phyloP scores from a whole-genome alignment of 2,113 vertebrate genomes.

The Catharus fuscescens region DNA sequence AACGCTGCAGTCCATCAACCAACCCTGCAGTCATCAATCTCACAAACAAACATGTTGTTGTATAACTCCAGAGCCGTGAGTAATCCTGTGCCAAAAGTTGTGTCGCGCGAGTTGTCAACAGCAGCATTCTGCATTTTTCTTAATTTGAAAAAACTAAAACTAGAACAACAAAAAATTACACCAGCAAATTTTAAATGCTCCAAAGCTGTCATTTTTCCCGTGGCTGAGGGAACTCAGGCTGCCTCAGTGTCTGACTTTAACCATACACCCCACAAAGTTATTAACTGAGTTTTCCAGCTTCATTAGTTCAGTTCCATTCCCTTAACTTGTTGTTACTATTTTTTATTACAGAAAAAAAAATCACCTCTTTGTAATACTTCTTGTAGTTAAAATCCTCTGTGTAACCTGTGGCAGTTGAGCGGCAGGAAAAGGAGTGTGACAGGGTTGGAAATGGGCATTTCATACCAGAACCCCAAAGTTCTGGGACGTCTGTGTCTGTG shows the following conservation, averaged over 20 bases:
- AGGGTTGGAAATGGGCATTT: not conserved
- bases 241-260: not conserved
- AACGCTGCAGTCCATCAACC: accelerated
- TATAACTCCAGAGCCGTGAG: not conserved
- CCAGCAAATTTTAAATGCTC: not conserved
- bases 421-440: not conserved
- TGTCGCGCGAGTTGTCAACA: not conserved
- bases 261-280: not conserved
- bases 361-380: not conserved
- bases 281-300: not conserved
- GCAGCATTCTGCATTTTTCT: not conserved
- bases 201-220: not conserved
- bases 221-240: not conserved
- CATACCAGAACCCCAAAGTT: not conserved
- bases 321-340: not conserved
- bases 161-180: not conserved
- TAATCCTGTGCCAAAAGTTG: not conserved
- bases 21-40: not conserved
- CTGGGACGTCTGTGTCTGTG: not conserved
- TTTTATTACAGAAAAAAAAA: not conserved
- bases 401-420: accelerated
- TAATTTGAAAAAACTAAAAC: not conserved
- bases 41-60: conserved; percentile 8
- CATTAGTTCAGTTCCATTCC: not conserved
- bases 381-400: not conserved